These are phyloP conservation scores for Cavia porcellus DNA, from an alignment of 2,113 vertebrate genomes.

Conservation along the genomic window DNA sequence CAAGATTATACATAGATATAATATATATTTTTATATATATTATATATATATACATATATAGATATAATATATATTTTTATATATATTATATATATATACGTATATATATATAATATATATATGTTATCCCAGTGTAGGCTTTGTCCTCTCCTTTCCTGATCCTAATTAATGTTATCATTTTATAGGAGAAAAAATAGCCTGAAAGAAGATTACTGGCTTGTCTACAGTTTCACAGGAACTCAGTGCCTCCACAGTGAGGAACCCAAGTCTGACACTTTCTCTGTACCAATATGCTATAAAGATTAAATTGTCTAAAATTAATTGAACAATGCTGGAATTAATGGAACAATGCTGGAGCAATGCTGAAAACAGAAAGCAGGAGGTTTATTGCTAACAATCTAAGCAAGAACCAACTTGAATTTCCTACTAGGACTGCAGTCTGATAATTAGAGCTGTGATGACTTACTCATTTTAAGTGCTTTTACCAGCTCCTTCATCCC, in stretches of 20 bases:
- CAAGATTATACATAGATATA: too few relatives aligned
- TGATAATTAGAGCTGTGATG: background rate
- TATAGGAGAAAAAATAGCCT: background rate
- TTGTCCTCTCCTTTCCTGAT: background rate
- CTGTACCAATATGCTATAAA: background rate
- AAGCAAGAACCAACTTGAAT: conserved; percentile 4
- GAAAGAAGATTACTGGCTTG: background rate
- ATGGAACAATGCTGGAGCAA: background rate
- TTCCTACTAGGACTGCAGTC: background rate
- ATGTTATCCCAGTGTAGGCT: background rate
- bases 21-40: too few relatives aligned
- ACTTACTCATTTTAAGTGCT: background rate
- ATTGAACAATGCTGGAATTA: background rate
- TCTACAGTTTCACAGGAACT: background rate
- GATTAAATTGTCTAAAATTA: conserved; percentile 8
- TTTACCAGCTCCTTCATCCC: background rate
- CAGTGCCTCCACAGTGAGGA: background rate
- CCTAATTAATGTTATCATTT: background rate
- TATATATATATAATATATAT: too few relatives aligned
- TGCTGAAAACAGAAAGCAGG: background rate
- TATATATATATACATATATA: too few relatives aligned
- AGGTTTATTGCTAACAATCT: background rate
- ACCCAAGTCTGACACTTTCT: background rate
- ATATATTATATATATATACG: too few relatives aligned
- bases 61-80: too few relatives aligned